phyloP scores from a whole-genome alignment of 2,797 vertebrate genomes.

The Propithecus perrieri region DNA sequence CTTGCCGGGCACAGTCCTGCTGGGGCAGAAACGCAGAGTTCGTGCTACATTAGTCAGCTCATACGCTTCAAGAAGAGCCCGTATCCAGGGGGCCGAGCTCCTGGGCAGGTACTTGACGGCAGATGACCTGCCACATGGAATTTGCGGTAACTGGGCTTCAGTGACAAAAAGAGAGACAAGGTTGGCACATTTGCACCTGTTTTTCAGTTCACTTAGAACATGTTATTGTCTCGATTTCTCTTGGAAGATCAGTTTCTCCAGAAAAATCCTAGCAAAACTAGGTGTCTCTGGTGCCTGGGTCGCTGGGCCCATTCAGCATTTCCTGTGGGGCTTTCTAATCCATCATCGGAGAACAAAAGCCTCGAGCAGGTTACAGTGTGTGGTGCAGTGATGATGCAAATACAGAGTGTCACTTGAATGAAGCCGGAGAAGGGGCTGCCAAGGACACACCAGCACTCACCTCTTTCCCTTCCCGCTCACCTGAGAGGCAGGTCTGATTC shows the following conservation, averaged over 20 bases:
- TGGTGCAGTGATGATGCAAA: not conserved
- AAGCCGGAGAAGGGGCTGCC: not conserved
- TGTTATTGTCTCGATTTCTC: not conserved
- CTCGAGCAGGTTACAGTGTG: rapidly evolving
- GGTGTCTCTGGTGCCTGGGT: not conserved
- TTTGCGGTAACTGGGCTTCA: not conserved
- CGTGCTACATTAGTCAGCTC: constrained; percentile 85
- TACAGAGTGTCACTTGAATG: not conserved
- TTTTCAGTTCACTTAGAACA: not conserved
- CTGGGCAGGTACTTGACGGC: constrained; percentile 14
- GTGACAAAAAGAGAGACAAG: too few species aligned
- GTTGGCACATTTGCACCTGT: not conserved
- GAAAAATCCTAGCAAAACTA: not conserved
- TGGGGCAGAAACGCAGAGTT: not conserved
- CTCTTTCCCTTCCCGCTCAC: not conserved
- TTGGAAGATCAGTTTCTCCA: not conserved
- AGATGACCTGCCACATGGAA: too few species aligned
- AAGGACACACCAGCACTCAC: too few species aligned
- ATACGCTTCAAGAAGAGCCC: constrained; percentile 82
- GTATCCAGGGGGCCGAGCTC: constrained; percentile 64
- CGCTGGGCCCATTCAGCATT: not conserved
- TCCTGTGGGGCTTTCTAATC: not conserved
- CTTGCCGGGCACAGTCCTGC: constrained; percentile 66
- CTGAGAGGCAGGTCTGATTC: too few species aligned
- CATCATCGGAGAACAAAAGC: not conserved